Conservation (phyloP, 2,113 vertebrate species). For the Channa argus region DNA sequence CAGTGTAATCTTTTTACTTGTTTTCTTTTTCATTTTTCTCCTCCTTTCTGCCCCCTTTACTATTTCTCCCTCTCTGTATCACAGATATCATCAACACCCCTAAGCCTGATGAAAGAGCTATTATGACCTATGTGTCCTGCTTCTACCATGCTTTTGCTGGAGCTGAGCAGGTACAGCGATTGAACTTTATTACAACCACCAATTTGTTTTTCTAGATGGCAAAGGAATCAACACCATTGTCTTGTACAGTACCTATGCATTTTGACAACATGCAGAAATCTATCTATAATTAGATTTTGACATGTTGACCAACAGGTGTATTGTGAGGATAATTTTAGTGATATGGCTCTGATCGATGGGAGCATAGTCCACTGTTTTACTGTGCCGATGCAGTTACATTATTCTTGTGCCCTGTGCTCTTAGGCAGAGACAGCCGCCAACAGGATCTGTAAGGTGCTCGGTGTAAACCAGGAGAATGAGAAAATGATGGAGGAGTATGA, state of each 20-base stretch:
- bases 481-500: slow-evolving; percentile 99
- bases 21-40: neutral
- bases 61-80: slow-evolving; percentile 20
- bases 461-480: slow-evolving; percentile 99
- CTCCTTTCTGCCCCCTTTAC: neutral
- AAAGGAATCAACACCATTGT: neutral
- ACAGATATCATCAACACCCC: slow-evolving; percentile 98
- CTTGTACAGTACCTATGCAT: neutral
- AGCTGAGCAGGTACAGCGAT: slow-evolving; percentile 93
- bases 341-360: slow-evolving; percentile 12
- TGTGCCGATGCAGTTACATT: slow-evolving; percentile 12
- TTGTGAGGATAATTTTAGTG: neutral
- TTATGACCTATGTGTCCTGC: slow-evolving; percentile 99
- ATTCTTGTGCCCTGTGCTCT: slow-evolving; percentile 4
- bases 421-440: slow-evolving; percentile 99
- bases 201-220: neutral
- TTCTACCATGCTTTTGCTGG: slow-evolving; percentile 99
- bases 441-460: slow-evolving; percentile 97
- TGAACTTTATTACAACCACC: neutral
- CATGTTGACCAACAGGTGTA: neutral
- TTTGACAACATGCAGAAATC: slow-evolving; percentile 10
- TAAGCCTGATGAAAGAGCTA: slow-evolving; percentile 98
- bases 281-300: slow-evolving; percentile 16
- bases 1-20: neutral
- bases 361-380: slow-evolving; percentile 5